Percentiles rank a stretch among this genome's conserved stretches.
Conservation (phyloP, 2,113 vertebrate genomes). For the Otolemur garnettii region DNA sequence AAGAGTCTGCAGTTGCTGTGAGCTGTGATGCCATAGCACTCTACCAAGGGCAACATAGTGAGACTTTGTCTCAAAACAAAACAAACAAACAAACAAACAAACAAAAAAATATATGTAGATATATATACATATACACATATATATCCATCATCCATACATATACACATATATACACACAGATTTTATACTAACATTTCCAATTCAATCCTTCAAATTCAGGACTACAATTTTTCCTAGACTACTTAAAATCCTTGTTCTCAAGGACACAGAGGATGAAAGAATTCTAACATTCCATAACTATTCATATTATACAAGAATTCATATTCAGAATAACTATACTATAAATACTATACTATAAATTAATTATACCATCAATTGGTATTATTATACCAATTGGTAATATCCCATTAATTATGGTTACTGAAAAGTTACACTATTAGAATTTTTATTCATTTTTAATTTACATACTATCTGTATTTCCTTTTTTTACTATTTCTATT, state of each 20-base stretch:
- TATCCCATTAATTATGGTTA: background rate
- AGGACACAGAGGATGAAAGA: background rate
- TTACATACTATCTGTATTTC: background rate
- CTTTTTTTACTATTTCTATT: background rate
- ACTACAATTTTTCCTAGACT: background rate
- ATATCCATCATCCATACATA: background rate
- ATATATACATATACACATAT: background rate
- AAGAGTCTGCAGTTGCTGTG: no score
- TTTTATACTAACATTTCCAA: background rate
- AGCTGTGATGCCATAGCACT: no score
- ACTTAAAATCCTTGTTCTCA: conserved; percentile 10
- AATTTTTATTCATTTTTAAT: conserved; percentile 2
- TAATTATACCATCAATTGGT: background rate
- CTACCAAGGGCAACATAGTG: no score
- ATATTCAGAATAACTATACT: background rate
- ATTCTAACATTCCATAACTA: background rate
- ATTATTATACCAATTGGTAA: no score
- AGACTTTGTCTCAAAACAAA: no score
- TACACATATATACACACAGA: background rate
- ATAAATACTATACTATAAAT: background rate
- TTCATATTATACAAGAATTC: background rate
- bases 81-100: no score
- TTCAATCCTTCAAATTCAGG: background rate
- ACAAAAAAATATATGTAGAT: background rate
- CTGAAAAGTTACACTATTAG: background rate